These are phyloP conservation scores for Syritta pipiens DNA, from an alignment of 2,888 invertebrate genomes.

Conservation along the genomic window DNA sequence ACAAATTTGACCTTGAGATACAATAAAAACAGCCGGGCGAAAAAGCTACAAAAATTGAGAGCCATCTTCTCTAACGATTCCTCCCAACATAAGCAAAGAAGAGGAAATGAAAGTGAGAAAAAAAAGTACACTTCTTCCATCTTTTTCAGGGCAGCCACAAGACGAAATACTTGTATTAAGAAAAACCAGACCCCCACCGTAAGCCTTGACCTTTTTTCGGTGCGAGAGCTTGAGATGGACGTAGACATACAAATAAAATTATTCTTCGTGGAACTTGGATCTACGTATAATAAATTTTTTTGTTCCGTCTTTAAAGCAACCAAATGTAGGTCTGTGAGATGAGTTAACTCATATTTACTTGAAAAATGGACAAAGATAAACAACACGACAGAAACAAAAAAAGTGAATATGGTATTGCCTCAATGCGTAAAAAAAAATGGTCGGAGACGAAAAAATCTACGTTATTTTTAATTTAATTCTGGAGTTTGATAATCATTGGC, in stretches of 20 bases:
- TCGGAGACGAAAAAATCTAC: background rate
- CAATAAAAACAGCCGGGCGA: background rate
- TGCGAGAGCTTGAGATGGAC: slow-evolving; percentile 1
- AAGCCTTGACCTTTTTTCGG: slow-evolving; percentile 59
- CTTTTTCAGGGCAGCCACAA: no score
- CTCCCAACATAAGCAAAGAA: background rate
- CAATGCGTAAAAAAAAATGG: background rate
- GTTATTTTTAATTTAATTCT: slow-evolving; percentile 38
- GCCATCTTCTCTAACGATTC: slow-evolving; percentile 19
- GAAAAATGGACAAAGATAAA: slow-evolving; percentile 17
- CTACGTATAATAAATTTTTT: background rate
- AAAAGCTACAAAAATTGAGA: slow-evolving; percentile 47
- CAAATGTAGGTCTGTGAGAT: slow-evolving; percentile 32
- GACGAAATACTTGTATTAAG: background rate
- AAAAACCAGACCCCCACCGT: background rate
- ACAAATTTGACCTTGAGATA: slow-evolving; percentile 59
- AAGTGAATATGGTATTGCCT: slow-evolving; percentile 13
- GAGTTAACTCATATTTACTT: slow-evolving; percentile 30
- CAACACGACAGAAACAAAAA: slow-evolving; percentile 9
- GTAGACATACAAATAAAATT: slow-evolving; percentile 9
- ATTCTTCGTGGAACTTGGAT: slow-evolving; percentile 18
- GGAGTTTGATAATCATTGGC: slow-evolving; percentile 16
- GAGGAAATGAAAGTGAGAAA: background rate
- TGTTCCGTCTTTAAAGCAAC: slow-evolving; percentile 1
- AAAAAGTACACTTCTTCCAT: no score